A percentile compares a stretch with the other conserved stretches of the same genome.
phyloP scores from a whole-genome alignment of 2,113 vertebrate genomes.

The Ranitomeya imitator region DNA sequence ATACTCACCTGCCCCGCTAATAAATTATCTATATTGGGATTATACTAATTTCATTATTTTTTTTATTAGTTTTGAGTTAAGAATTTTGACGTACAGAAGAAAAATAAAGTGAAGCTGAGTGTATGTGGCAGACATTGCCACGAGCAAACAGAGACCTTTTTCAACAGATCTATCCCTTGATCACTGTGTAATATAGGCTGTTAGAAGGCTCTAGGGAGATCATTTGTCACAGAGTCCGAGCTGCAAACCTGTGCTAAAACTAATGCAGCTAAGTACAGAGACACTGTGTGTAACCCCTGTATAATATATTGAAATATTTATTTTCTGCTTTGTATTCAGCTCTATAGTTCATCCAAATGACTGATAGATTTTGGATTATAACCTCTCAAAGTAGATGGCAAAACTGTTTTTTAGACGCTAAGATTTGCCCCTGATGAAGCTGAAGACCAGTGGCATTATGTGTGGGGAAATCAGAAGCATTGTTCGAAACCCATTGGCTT shows the following conservation, averaged over 20 bases:
- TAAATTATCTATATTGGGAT: neutral
- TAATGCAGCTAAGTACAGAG: conserved; percentile 2
- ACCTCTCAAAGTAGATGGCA: neutral
- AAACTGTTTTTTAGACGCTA: neutral
- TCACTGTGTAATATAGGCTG: conserved; percentile 17
- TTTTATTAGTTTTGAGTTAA: neutral
- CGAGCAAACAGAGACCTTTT: conserved; percentile 38
- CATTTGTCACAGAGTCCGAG: conserved; percentile 28
- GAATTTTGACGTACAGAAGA: neutral
- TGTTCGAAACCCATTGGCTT: too few relatives aligned
- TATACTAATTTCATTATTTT: neutral
- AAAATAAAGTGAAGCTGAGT: neutral
- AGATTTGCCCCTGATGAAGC: too few relatives aligned
- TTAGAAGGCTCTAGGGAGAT: conserved; percentile 15
- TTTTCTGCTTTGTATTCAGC: neutral
- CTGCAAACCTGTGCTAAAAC: conserved; percentile 13
- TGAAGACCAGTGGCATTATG: too few relatives aligned
- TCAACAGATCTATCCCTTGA: conserved; percentile 9
- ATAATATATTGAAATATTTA: neutral
- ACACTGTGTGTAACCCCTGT: neutral
- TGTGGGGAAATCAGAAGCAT: too few relatives aligned
- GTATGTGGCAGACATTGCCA: conserved; percentile 25
- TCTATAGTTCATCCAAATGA: neutral
- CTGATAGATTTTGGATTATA: neutral
- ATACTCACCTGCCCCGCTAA: neutral